A percentile compares a stretch with the other conserved stretches of the same genome.
These are phyloP conservation scores for Anguilla obscura DNA, from an alignment of 2,797 vertebrate genomes.

Conservation along the genomic window DNA sequence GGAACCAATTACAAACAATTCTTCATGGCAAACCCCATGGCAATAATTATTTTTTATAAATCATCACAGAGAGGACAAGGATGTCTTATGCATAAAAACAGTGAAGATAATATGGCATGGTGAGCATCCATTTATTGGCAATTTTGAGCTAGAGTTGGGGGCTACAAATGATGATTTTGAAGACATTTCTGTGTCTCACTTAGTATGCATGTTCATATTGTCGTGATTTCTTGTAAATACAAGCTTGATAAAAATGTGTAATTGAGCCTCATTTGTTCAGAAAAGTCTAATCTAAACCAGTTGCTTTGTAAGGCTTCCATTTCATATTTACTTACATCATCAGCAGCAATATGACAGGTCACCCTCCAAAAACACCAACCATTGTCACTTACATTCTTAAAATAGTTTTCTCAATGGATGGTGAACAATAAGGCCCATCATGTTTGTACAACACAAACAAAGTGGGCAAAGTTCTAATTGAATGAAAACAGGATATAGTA, in stretches of 20 bases:
- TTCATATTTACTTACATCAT: neutral
- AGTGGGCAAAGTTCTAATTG: slow-evolving; percentile 3
- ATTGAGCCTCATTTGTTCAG: neutral
- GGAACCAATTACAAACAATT: neutral
- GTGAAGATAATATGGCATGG: neutral
- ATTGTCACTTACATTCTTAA: neutral
- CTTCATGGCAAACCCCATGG: neutral
- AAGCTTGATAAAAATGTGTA: neutral
- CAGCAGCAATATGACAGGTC: neutral
- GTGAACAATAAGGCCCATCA: neutral
- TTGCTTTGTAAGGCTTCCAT: neutral
- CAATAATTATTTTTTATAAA: neutral
- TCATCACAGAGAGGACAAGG: neutral
- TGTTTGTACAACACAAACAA: neutral
- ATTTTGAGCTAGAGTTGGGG: neutral
- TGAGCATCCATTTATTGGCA: neutral
- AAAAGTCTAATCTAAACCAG: neutral
- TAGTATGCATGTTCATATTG: neutral
- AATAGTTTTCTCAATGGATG: slow-evolving; percentile 11
- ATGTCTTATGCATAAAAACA: neutral
- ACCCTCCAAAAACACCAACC: neutral
- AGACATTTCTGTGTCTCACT: neutral
- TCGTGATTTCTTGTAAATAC: neutral
- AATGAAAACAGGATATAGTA: neutral
- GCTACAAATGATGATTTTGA: neutral